Conservation (phyloP, 2,888 invertebrate genomes). For the Leptodirus hochenwartii region DNA sequence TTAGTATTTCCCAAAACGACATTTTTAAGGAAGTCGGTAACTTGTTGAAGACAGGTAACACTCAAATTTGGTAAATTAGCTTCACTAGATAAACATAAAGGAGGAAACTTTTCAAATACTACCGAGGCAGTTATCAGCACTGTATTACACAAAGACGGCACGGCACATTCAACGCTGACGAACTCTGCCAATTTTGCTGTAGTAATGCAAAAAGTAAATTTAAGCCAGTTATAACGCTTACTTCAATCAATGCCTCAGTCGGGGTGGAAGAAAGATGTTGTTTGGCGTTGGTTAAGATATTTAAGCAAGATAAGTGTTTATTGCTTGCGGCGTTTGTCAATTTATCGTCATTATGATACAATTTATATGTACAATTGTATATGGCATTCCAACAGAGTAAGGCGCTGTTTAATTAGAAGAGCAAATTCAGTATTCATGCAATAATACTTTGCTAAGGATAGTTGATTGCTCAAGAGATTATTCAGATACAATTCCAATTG, state of each 20-base stretch:
- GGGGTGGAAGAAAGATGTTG: conserved; percentile 19
- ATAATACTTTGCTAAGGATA: conserved; percentile 33
- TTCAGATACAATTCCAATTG: conserved; percentile 35
- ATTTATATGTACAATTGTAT: conserved; percentile 33
- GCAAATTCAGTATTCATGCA: conserved; percentile 39
- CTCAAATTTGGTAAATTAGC: conserved; percentile 33
- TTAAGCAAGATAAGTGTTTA: too few species aligned
- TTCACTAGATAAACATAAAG: conserved; percentile 39
- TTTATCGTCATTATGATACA: conserved; percentile 32
- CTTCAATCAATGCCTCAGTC: conserved; percentile 37
- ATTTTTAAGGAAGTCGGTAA: conserved; percentile 32
- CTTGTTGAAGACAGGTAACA: conserved; percentile 32
- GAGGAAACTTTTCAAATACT: conserved; percentile 35
- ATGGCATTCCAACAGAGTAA: conserved; percentile 38
- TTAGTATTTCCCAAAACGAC: conserved; percentile 31
- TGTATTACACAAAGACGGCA: conserved; percentile 34
- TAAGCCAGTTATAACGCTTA: conserved; percentile 41
- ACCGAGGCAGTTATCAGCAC: conserved; percentile 36
- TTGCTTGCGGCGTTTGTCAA: too few species aligned
- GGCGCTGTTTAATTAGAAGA: conserved; percentile 31
- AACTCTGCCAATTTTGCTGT: conserved; percentile 36
- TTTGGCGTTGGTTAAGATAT: not conserved
- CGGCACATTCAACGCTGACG: conserved; percentile 24
- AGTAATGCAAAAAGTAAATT: conserved; percentile 38
- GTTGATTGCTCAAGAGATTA: conserved; percentile 31